Evolutionary conservation across 2,888 invertebrate species (phyloP).

Genomic region (Eurois occulta): DNA sequence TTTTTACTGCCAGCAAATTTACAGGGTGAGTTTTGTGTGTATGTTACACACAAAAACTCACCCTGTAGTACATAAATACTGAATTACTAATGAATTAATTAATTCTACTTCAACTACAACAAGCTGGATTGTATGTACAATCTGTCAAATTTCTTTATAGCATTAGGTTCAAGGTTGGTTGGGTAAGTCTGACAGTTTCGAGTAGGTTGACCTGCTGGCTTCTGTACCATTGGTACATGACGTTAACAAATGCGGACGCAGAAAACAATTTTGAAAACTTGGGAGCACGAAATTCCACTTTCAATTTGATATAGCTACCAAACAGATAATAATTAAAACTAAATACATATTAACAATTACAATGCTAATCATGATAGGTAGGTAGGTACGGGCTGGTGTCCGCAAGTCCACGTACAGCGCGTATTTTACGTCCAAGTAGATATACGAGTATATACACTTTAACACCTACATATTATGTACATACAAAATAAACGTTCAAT

Average conservation of each 20-base stretch:
- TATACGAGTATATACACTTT: not conserved
- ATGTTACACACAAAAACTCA: not conserved
- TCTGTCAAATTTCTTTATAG: too few relatives aligned
- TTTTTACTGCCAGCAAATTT: not conserved
- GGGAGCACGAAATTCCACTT: not conserved
- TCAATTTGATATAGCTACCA: not conserved
- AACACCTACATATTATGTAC: not conserved
- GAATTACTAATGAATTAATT: not conserved
- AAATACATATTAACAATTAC: not conserved
- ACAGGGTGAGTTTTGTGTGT: too few relatives aligned
- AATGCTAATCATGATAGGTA: not conserved
- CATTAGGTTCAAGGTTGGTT: too few relatives aligned
- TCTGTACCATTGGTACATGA: not conserved
- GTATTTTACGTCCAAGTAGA: not conserved
- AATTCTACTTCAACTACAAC: not conserved
- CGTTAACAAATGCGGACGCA: not conserved
- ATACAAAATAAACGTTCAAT: constrained; percentile 7
- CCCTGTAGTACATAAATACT: not conserved
- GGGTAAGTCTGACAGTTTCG: too few relatives aligned
- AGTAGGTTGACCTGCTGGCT: too few relatives aligned
- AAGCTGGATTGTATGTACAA: not conserved
- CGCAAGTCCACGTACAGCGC: not conserved
- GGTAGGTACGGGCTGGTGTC: not conserved
- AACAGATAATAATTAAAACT: not conserved
- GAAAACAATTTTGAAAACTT: constrained; percentile 5